phyloP scores from a whole-genome alignment of 2,113 vertebrate genomes.

The Nettapus auritus region DNA sequence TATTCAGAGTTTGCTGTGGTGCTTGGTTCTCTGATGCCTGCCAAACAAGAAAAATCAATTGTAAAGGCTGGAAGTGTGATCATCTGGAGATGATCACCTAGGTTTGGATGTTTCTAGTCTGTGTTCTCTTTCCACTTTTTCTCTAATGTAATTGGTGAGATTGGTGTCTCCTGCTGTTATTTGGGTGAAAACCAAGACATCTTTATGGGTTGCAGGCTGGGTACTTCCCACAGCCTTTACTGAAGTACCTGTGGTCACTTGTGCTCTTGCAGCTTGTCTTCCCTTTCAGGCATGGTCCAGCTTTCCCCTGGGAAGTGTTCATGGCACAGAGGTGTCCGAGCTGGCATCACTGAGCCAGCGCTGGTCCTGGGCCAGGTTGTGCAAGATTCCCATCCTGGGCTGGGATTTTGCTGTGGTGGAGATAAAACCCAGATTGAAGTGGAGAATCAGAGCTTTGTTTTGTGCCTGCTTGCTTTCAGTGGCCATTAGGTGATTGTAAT shows the following conservation, averaged over 20 bases:
- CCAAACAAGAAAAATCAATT: not conserved
- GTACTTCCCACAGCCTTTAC: not conserved
- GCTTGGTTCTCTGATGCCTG: not conserved
- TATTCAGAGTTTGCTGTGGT: not conserved
- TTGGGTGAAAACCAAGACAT: not conserved
- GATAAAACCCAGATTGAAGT: not conserved
- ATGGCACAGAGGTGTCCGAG: not conserved
- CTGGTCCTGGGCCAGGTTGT: not conserved
- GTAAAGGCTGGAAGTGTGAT: not conserved
- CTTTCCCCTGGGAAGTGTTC: not conserved
- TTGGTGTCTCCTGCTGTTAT: not conserved
- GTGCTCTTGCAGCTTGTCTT: not conserved
- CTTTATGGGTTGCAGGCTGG: not conserved
- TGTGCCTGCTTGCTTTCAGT: not conserved
- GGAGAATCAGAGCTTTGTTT: not conserved
- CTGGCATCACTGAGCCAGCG: not conserved
- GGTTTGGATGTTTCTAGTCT: not conserved
- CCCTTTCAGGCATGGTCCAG: accelerated
- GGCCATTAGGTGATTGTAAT: not conserved
- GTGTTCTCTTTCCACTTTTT: not conserved
- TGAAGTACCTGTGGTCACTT: not conserved
- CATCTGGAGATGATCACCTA: not conserved
- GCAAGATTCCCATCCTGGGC: not conserved
- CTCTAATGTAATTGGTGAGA: not conserved
- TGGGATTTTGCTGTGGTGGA: not conserved